Percentiles rank a stretch among this genome's conserved stretches.
phyloP scores from a whole-genome alignment of 1,140 invertebrate species.

The Bombus polaris region DNA sequence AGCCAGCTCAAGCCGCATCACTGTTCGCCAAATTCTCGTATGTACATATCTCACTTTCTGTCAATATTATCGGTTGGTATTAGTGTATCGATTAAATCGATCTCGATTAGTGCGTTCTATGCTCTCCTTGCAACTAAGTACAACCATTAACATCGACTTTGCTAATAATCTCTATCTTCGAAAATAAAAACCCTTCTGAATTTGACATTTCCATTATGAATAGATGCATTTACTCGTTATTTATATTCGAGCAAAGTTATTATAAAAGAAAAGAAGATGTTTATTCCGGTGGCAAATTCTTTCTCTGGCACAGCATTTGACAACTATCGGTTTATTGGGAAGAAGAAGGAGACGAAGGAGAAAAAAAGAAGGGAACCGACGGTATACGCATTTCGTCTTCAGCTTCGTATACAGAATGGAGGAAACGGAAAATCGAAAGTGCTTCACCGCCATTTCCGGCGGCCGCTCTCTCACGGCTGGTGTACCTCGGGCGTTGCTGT shows the following conservation, averaged over 20 bases:
- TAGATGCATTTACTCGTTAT: background rate
- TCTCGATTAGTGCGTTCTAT: background rate
- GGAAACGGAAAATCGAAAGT: constrained; percentile 63
- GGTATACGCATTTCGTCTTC: constrained; percentile 35
- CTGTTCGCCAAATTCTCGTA: constrained; percentile 6
- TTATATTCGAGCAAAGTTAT: background rate
- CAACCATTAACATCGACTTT: background rate
- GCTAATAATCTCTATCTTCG: background rate
- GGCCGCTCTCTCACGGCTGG: constrained; percentile 5
- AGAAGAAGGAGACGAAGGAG: background rate
- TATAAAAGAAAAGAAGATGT: background rate
- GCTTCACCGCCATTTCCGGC: constrained; percentile 51
- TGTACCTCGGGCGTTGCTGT: constrained; percentile 41
- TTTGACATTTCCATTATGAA: background rate
- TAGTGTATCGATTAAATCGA: background rate
- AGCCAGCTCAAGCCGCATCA: background rate
- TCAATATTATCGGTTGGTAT: background rate
- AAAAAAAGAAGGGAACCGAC: too few relatives aligned
- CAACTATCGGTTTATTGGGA: constrained; percentile 9
- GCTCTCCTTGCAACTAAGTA: background rate
- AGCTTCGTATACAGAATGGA: constrained; percentile 16
- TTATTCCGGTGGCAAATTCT: constrained; percentile 4
- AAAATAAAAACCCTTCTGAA: background rate
- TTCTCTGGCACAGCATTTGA: background rate
- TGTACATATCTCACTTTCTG: background rate